These are phyloP conservation scores for Eupleurogrammus muticus DNA, from an alignment of 2,797 vertebrate genomes.

Conservation along the genomic window DNA sequence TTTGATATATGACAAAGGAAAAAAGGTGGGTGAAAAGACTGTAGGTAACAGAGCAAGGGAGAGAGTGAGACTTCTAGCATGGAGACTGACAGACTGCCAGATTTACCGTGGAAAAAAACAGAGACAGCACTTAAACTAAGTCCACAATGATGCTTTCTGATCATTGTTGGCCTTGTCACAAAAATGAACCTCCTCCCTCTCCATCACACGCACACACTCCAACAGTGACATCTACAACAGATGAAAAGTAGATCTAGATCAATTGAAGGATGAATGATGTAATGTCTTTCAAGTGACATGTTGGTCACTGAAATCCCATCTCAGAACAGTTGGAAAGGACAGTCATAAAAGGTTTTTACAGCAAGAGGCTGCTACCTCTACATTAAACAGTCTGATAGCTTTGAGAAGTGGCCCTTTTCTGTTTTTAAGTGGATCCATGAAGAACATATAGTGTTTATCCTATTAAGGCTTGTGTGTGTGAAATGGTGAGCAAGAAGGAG, in stretches of 20 bases:
- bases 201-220: constrained; percentile 13
- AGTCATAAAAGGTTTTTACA: constrained; percentile 60
- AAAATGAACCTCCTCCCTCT: constrained; percentile 2
- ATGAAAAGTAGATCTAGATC: constrained; percentile 60
- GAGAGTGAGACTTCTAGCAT: neutral
- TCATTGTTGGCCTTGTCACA: constrained; percentile 47
- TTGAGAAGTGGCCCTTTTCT: constrained; percentile 46
- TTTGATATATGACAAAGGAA: constrained; percentile 7
- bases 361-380: constrained; percentile 38
- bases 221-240: constrained; percentile 44
- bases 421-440: constrained; percentile 63
- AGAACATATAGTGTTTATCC: constrained; percentile 58
- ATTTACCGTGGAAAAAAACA: constrained; percentile 39
- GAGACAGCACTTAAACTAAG: constrained; percentile 44
- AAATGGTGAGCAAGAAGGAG: neutral
- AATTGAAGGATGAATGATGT: constrained; percentile 65
- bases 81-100: constrained; percentile 23
- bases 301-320: constrained; percentile 45
- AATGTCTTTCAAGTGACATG: constrained; percentile 47
- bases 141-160: constrained; percentile 56
- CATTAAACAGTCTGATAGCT: constrained; percentile 61
- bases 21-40: neutral
- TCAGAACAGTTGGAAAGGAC: constrained; percentile 40
- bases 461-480: constrained; percentile 31
- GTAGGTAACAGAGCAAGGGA: constrained; percentile 4